Evolutionary conservation across 53 echinoderm and acorn worm genomes (phyloP).

Genomic region (Paracentrotus lividus): DNA sequence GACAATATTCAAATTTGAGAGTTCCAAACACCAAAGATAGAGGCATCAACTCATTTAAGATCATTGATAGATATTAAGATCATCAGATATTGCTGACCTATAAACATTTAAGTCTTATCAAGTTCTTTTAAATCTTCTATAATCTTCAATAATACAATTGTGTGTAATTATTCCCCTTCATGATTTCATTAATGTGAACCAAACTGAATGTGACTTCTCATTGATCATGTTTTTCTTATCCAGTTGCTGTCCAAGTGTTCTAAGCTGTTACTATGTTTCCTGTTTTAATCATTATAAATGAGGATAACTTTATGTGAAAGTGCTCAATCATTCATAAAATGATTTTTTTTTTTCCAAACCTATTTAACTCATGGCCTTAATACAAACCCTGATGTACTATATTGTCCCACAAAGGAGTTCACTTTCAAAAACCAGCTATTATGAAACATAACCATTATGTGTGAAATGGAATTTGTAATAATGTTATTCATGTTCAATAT

Average conservation of each 20-base stretch:
- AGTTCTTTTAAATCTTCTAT: not conserved
- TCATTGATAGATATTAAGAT: too few species aligned
- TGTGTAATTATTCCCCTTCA: not conserved
- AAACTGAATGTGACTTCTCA: not conserved
- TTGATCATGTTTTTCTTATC: not conserved
- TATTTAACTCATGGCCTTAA: not conserved
- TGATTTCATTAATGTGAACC: not conserved
- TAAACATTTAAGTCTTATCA: not conserved
- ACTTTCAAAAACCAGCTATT: not conserved
- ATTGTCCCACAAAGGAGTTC: not conserved
- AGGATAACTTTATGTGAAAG: not conserved
- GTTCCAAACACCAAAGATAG: too few species aligned
- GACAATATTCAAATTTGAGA: too few species aligned
- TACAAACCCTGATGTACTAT: not conserved
- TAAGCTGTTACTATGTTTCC: not conserved
- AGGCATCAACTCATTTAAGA: too few species aligned
- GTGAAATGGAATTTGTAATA: not conserved
- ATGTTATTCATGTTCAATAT: not conserved
- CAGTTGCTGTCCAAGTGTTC: not conserved
- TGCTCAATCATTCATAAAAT: not conserved
- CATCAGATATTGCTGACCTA: too few species aligned
- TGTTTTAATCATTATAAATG: not conserved
- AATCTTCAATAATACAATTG: not conserved
- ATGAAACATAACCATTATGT: not conserved
- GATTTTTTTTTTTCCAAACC: not conserved